Evolutionary conservation across 2,113 vertebrate species (phyloP).

Genomic region (Sminthopsis crassicaudata): DNA sequence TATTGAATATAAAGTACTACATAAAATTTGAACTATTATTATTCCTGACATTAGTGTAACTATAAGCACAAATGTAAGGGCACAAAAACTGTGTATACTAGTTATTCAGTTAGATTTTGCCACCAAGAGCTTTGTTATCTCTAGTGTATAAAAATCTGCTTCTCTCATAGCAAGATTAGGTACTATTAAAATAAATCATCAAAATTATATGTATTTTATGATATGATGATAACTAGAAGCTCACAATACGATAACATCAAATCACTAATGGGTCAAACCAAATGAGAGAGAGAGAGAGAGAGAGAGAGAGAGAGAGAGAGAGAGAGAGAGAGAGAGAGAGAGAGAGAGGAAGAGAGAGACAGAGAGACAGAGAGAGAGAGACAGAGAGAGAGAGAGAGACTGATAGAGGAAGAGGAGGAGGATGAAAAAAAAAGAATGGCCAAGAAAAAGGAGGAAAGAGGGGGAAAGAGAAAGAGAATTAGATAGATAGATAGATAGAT

Average conservation of each 20-base stretch:
- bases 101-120: background rate
- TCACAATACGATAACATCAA: slow-evolving; percentile 36
- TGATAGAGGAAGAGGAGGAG: too few relatives aligned
- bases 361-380: too few relatives aligned
- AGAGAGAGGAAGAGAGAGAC: too few relatives aligned
- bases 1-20: background rate
- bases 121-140: slow-evolving; percentile 13
- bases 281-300: background rate
- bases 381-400: too few relatives aligned
- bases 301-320: too few relatives aligned
- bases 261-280: background rate
- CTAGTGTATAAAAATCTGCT: slow-evolving; percentile 6
- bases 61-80: background rate
- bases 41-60: background rate
- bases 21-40: slow-evolving; percentile 7
- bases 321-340: too few relatives aligned
- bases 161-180: slow-evolving; percentile 20
- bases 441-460: background rate
- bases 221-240: slow-evolving; percentile 9
- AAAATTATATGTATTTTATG: background rate
- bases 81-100: background rate
- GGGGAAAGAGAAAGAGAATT: background rate
- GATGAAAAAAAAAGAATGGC: too few relatives aligned
- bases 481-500: too few relatives aligned
- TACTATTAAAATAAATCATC: background rate